Evolutionary conservation across 2,888 invertebrate species (phyloP), one percentile per base, ranked within the genome.

Genomic region (Mamestra brassicae): DNA sequence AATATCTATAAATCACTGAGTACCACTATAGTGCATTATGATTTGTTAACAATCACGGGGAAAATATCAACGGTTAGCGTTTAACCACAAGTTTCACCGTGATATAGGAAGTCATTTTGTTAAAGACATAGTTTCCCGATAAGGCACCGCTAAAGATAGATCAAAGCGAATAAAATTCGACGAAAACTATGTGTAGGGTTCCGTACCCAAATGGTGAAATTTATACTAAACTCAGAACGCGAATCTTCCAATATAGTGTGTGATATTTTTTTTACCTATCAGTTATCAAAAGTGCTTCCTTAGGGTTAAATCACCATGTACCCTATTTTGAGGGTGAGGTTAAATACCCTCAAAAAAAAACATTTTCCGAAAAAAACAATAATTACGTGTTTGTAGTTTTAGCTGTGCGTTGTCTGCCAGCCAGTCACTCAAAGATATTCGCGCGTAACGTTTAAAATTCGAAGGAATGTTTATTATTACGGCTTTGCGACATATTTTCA

Each of bases 1-100:
- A 81, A 80, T 79, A 69, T 66, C 60, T 67, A 71, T 84, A 82
- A 76, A 82, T 80, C 77, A 80, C 52, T 38, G 42, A 47, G 62
- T 71, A 54, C 60, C 11, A 54, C 54, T 47, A 62, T 55, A 61
- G 63, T 69, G 73, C 71, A 77, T 80, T 76, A 75, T 71, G 63
- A 74, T 76, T 76, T 66, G 73, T 74, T 83, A 66, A 72, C 71
- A 66, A 83, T 73, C 63, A 60, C 38, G 54, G 72, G 47, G 75
- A 64, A 74, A 85, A 80, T 80, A 67, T 61, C 60, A 57, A 77
- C 62, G 42, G 15, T 70, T 55, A 69, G 36, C 42, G 58, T 47
- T 75, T 64, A 75, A 80, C 76, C 71, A 62, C 74, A 76, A 73
- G 68, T 71, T 78, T 76, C 47, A 74, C 65, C 66, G 58, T 73